These are phyloP conservation scores for Phrixothrix hirtus DNA, from an alignment of 2,888 invertebrate species.

Conservation along the genomic window DNA sequence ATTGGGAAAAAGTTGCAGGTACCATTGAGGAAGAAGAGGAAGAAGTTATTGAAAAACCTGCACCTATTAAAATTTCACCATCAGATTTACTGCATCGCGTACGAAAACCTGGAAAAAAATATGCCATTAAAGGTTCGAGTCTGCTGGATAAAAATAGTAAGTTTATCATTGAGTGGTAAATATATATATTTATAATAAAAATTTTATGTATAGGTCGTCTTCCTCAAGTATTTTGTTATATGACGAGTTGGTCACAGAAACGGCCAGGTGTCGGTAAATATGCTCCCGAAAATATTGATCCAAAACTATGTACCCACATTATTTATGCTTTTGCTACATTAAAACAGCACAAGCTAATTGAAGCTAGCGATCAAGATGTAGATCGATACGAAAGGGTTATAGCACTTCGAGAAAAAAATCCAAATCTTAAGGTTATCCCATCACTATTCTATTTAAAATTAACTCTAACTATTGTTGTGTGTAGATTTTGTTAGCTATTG, in stretches of 20 bases:
- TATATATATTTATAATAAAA: neutral
- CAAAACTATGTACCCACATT: slow-evolving; percentile 89
- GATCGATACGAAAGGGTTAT: slow-evolving; percentile 87
- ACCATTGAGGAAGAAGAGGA: slow-evolving; percentile 64
- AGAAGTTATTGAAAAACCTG: slow-evolving; percentile 69
- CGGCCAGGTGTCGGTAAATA: slow-evolving; percentile 87
- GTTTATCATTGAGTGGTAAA: slow-evolving; percentile 40
- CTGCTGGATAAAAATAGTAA: slow-evolving; percentile 67
- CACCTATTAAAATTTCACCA: slow-evolving; percentile 76
- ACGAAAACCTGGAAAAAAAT: slow-evolving; percentile 68
- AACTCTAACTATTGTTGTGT: too few relatives aligned
- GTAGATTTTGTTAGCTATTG: slow-evolving; percentile 82
- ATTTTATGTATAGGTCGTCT: slow-evolving; percentile 68
- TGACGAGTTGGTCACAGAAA: slow-evolving; percentile 96
- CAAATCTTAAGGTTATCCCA: slow-evolving; percentile 77
- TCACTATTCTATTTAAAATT: too few relatives aligned
- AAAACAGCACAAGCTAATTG: slow-evolving; percentile 80
- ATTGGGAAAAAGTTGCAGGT: slow-evolving; percentile 80
- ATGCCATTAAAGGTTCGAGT: slow-evolving; percentile 56
- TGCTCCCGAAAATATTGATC: slow-evolving; percentile 85
- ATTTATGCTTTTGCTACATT: slow-evolving; percentile 94
- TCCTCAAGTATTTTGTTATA: slow-evolving; percentile 90
- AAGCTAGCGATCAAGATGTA: slow-evolving; percentile 78
- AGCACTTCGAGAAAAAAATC: slow-evolving; percentile 83
- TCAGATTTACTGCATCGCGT: slow-evolving; percentile 70